Evolutionary conservation across 2,888 invertebrate genomes (phyloP), one percentile per base, ranked within the genome.

Genomic region (Spilarctia lutea): DNA sequence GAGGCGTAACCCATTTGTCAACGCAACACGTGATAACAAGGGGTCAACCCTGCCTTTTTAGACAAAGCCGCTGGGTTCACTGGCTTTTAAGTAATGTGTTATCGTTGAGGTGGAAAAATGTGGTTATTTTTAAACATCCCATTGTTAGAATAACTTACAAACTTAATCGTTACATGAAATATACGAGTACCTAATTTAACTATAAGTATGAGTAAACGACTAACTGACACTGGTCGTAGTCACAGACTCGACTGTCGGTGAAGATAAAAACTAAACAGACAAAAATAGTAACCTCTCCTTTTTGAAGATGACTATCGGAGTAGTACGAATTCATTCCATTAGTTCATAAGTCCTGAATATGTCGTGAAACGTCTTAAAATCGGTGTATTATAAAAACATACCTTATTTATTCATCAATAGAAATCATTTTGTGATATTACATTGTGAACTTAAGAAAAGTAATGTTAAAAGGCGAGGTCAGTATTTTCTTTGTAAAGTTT

Each of bases 1-100:
- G 84, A 93, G 93, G 92, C 91, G 92, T 89, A 85, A 85, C 91
- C 93, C 92, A 94, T 94, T 94, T 94, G 94, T 95, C 93, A 94
- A 90, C 85, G 82, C 82, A 88, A 83, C 89, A 89, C 90, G 86
- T 86, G 92, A 92, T 94, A 94, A 92, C 89, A 86, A 89, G 87
- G 81, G 83, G 83, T 86, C 86, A 86, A 74, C 76, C 71, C 67
- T 76, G 76, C 74, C 75, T 78, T 84, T 80, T 78, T 80, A 83
- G 81, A 88, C 83, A 81, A 84, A 82, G 82, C 82, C 79, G 77
- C 68, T 60, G 77, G 75, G 84, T 76, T 76, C 85, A 85, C 35
- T 84, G 84, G 82, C 85, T 84, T 78, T 80, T 65, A 48, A 68
- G 42, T 79, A 81, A 81, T 81, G 70, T 80, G 78, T 76, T 74